Evolutionary conservation across 2,113 vertebrate genomes (phyloP), one percentile per base, ranked within the genome.

Genomic region (Syrrhaptes paradoxus): DNA sequence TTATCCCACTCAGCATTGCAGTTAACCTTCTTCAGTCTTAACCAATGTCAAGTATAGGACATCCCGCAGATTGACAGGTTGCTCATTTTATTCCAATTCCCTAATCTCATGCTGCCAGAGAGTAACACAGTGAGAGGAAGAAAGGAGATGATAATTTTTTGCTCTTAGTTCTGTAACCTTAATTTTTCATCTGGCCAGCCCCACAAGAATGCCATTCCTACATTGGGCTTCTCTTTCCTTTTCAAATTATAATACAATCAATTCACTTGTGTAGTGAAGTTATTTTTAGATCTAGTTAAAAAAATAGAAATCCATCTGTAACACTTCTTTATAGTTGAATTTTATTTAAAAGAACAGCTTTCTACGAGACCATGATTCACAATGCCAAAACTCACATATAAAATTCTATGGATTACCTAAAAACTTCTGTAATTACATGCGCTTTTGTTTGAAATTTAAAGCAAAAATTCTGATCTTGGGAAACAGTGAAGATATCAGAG

Each of bases 61-160:
- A 89, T 36, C 71, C 82, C 78, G 84, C 66, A 96, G 94, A 95
- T 65, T 95, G 77, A 92, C 70, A 91, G 73, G 65, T 94, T 97
- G 91, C 85, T 96, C 74, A 52, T 96, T 95, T 97, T 94, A 82
- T 91, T 95, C 87, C 88, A 86, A 77, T 93, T 97, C 90, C 84
- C 92, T 57, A 90, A 79, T 66, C 72, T 94, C 81, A 87, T 54
- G 92, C 70, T 96, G 87, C 17, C 87, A 96, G 78, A 96, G 54
- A 87, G 57, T 91, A 85, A 97, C 73, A 73, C 22, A 95, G 52
- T 4, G 13, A 93, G 66, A 95, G 91, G n/a, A 95, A 97, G 87
- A 89, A 96, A 95, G 67, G 31, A 74, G 41, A 5, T 70, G 54
- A 91, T 93, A 71, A 84, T 92, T 96, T 96, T 94, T 58, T 94